Percentiles rank a stretch among this genome's conserved stretches.
Evolutionary conservation across 1,140 invertebrate species (phyloP).

Genomic region (Orius insidiosus): DNA sequence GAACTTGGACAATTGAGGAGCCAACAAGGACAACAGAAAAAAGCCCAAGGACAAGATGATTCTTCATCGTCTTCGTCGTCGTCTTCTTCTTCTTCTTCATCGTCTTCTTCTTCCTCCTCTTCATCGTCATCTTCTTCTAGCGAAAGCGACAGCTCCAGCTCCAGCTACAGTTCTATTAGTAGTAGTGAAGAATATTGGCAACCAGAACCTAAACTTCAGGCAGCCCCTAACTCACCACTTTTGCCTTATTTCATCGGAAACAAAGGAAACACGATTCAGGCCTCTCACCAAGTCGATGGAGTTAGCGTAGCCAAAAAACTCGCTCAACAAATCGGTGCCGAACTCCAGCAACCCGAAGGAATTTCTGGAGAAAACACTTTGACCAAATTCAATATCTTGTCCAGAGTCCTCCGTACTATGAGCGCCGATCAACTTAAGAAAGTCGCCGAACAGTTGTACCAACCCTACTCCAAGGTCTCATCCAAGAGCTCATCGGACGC

Average conservation of each 20-base stretch:
- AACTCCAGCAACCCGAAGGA: constrained; percentile 33
- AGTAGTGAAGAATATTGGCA: constrained; percentile 23
- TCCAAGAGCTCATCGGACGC: constrained; percentile 6
- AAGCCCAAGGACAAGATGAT: too few species aligned
- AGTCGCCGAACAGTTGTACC: constrained; percentile 27
- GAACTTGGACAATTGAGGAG: constrained; percentile 13
- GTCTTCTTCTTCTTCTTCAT: constrained; percentile 1
- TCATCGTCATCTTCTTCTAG: constrained; percentile 6
- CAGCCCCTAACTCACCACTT: constrained; percentile 28
- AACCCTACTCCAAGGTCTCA: constrained; percentile 21
- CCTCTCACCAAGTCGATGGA: constrained; percentile 22
- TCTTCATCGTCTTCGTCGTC: constrained; percentile 16
- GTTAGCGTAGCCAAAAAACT: constrained; percentile 29
- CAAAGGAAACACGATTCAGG: constrained; percentile 28
- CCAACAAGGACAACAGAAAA: constrained; percentile 3
- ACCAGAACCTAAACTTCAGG: constrained; percentile 27
- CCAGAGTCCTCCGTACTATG: constrained; percentile 36
- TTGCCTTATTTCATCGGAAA: constrained; percentile 33
- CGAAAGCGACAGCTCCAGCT: constrained; percentile 14
- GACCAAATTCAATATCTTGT: constrained; percentile 39
- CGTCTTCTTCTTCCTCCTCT: constrained; percentile 16
- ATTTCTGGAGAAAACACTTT: constrained; percentile 35
- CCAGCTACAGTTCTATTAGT: neutral
- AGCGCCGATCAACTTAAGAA: constrained; percentile 33
- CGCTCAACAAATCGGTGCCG: constrained; percentile 33